Evolutionary conservation across 2,888 invertebrate genomes (phyloP), one percentile per base, ranked within the genome.

Genomic region (Chorisops tibialis): DNA sequence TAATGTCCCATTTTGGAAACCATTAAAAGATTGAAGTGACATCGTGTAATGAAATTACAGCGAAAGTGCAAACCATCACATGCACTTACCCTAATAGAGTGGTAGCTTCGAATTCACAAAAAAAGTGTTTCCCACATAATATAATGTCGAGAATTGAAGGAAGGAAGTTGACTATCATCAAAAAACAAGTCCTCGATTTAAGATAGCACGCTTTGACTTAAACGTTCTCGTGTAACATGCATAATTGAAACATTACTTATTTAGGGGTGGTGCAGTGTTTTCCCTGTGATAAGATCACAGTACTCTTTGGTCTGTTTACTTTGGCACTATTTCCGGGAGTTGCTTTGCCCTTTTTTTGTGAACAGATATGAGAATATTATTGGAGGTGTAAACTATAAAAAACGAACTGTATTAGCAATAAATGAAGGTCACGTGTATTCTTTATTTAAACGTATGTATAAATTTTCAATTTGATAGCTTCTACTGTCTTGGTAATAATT

Each of bases 191-290:
- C 16, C 6, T 41, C 2, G 16, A 11, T 41, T 41, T 2, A 14
- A 41, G 16, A 6, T 16, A 41, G 14, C 16, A 6, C n/a, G 12
- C 14, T 19, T 47, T 4, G 18, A 47, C 47, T 47, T 47, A 30
- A 30, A 30, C 30, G 30, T 30, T 30, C 1, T 30, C 30, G 9
- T 30, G 5, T 30, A 7, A 30, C 30, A 7, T 38, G 14, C 6
- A 38, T 59, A 59, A 59, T 59, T 59, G 59, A 59, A 59, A 38
- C 19, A 49, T 59, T 38, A 49, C 50, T 30, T 5, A 59, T 49
- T 59, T 59, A 59, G 59, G 56, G 18, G 24, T 30, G 47, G 22
- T 4, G 6, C 9, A 19, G 5, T 30, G 30, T 30, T 30, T 30
- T 22, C 4, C 22, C 7, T n/a, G n/a, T 22, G 30, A 50, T 30